phyloP scores from a whole-genome alignment of 2,888 invertebrate species.

The Diarsia mendica region DNA sequence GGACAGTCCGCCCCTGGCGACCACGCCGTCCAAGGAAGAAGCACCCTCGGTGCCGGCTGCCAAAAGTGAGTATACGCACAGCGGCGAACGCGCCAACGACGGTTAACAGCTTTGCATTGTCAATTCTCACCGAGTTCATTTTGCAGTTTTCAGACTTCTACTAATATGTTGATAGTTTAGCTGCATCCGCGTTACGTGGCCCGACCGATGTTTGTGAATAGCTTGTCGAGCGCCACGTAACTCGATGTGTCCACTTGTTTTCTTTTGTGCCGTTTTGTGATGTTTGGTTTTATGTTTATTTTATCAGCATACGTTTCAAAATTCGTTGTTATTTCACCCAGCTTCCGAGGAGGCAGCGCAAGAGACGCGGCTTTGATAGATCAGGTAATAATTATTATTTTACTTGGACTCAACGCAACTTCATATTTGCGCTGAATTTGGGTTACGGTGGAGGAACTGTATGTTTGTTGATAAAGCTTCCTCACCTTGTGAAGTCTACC shows the following conservation, averaged over 20 bases:
- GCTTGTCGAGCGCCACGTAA: conserved; percentile 70
- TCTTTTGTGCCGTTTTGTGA: conserved; percentile 89
- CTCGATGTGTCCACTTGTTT: conserved; percentile 78
- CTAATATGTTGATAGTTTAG: conserved; percentile 84
- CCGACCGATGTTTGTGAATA: conserved; percentile 54
- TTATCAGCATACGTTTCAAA: conserved; percentile 88
- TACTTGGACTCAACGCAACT: conserved; percentile 86
- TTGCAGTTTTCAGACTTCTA: conserved; percentile 87
- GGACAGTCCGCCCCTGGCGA: conserved; percentile 85
- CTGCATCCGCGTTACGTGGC: conserved; percentile 80
- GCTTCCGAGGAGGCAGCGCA: conserved; percentile 90
- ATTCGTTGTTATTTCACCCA: conserved; percentile 90
- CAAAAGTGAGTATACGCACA: conserved; percentile 84
- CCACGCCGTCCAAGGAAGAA: conserved; percentile 85
- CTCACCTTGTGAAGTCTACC: conserved; percentile 49
- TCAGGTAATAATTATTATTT: conserved; percentile 86
- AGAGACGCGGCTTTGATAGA: conserved; percentile 91
- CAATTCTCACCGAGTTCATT: conserved; percentile 87
- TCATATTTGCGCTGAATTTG: conserved; percentile 67
- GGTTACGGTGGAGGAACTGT: conserved; percentile 72
- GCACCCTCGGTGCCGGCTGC: conserved; percentile 78
- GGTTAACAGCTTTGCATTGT: conserved; percentile 86
- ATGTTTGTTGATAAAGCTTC: conserved; percentile 60
- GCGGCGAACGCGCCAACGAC: conserved; percentile 65
- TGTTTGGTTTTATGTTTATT: conserved; percentile 88